Evolutionary conservation across 2,888 invertebrate species (phyloP).

Genomic region (Drosophila suboccidentalis): DNA sequence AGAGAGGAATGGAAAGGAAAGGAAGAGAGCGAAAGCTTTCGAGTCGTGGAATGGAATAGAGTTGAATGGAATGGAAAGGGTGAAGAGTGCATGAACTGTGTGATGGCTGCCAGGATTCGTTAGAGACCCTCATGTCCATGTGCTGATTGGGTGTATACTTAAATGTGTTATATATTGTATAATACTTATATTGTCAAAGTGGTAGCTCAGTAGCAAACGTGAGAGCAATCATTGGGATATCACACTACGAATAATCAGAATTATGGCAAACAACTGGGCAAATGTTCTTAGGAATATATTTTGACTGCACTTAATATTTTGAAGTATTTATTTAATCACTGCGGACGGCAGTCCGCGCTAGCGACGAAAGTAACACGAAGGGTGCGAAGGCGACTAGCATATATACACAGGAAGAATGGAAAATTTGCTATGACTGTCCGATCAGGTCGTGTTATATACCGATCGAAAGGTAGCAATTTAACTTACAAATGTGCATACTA

Average conservation of each 20-base stretch:
- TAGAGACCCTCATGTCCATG: slow-evolving; percentile 65
- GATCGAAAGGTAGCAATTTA: no score
- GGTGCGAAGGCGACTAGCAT: no score
- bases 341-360: no score
- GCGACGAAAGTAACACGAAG: no score
- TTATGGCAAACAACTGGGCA: no score
- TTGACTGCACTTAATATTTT: no score
- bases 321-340: no score
- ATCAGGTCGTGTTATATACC: no score
- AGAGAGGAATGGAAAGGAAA: not conserved
- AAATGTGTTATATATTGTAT: slow-evolving; percentile 16
- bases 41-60: slow-evolving; percentile 6
- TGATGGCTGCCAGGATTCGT: slow-evolving; percentile 73
- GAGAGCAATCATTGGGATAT: slow-evolving; percentile 37
- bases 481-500: no score
- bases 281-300: no score
- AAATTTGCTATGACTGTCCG: no score
- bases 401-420: no score
- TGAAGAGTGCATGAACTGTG: slow-evolving; percentile 40
- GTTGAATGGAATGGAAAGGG: not conserved
- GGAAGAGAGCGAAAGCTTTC: slow-evolving; percentile 1
- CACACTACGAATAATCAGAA: not conserved
- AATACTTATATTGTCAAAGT: slow-evolving; percentile 32
- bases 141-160: slow-evolving; percentile 39
- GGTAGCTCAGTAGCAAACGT: slow-evolving; percentile 29